Conservation (phyloP, 2,113 vertebrate species). For the Chinchilla lanigera region DNA sequence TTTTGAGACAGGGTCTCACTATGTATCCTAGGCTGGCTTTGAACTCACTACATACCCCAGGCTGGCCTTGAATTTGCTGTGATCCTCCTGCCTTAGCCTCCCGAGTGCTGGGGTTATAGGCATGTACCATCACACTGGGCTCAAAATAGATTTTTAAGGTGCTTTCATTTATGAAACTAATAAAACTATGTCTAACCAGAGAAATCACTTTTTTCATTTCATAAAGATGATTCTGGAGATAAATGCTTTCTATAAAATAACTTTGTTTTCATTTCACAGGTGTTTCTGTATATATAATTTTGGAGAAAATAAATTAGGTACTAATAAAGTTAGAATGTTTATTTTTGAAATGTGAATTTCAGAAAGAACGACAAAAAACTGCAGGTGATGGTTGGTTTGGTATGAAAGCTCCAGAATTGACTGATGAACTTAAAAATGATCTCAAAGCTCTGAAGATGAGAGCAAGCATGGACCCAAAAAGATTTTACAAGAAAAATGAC, state of each 20-base stretch:
- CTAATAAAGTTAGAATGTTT: conserved; percentile 8
- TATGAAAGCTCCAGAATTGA: conserved; percentile 97
- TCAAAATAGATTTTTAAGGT: background rate
- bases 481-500: conserved; percentile 99
- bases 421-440: conserved; percentile 93
- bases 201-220: conserved; percentile 46
- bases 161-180: background rate
- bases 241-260: conserved; percentile 34
- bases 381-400: conserved; percentile 96
- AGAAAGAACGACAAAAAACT: conserved; percentile 93
- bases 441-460: conserved; percentile 96
- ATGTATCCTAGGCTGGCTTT: background rate
- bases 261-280: conserved; percentile 42
- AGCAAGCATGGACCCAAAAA: conserved; percentile 94
- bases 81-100: background rate
- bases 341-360: conserved; percentile 71
- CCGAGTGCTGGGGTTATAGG: background rate
- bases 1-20: background rate
- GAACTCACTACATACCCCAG: background rate
- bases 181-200: background rate
- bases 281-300: conserved; percentile 40
- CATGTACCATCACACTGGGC: background rate
- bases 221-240: conserved; percentile 5
- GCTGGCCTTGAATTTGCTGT: background rate
- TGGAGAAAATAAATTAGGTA: background rate